Evolutionary conservation across 1,140 invertebrate genomes (phyloP).

Genomic region (Pseudobourletiella spinata): DNA sequence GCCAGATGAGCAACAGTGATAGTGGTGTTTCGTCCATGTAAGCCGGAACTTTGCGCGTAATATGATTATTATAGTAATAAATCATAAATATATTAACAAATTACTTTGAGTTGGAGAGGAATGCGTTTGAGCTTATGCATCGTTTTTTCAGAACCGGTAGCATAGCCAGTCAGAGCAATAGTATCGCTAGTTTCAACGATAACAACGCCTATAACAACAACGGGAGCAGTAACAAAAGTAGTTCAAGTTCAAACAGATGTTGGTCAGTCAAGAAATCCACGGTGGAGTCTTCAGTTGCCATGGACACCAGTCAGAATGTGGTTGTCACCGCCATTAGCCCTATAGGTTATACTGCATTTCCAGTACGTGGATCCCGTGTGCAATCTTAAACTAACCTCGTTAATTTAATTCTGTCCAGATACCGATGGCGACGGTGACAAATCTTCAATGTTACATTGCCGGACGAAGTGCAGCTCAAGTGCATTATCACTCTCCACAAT

Average conservation of each 20-base stretch:
- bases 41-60: background rate
- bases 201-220: background rate
- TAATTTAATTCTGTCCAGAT: constrained; percentile 6
- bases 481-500: constrained; percentile 34
- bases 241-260: constrained; percentile 12
- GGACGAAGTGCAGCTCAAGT: constrained; percentile 34
- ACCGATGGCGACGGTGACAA: constrained; percentile 12
- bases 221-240: constrained; percentile 1
- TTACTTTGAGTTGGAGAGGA: no score
- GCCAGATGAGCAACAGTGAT: constrained; percentile 31
- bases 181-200: constrained; percentile 23
- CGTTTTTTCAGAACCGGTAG: constrained; percentile 23
- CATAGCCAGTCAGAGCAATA: constrained; percentile 28
- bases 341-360: no score
- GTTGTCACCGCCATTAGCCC: constrained; percentile 30
- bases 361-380: no score
- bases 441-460: background rate
- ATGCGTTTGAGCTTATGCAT: no score
- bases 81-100: no score
- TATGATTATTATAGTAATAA: no score
- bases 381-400: no score
- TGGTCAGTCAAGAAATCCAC: constrained; percentile 30
- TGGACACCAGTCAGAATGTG: constrained; percentile 32
- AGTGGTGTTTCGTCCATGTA: constrained; percentile 30
- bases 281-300: constrained; percentile 24